phyloP scores from a whole-genome alignment of 1,140 invertebrate genomes.

The Hypsibius dujardini region DNA sequence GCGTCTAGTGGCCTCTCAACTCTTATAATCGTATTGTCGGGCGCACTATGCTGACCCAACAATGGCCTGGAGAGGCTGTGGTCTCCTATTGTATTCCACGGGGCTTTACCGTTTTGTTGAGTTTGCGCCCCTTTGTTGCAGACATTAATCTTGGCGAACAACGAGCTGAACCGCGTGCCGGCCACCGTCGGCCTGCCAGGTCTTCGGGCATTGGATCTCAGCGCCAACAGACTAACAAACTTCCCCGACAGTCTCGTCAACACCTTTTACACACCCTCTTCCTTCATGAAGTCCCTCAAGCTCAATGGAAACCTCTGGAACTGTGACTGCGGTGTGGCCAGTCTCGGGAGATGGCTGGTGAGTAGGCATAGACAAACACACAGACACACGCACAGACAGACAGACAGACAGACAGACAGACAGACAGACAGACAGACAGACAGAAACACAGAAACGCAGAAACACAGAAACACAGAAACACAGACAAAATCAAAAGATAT shows the following conservation, averaged over 20 bases:
- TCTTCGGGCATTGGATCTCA: background rate
- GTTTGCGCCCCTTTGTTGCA: background rate
- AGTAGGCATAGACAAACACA: background rate
- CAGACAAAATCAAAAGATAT: background rate
- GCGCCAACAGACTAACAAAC: background rate
- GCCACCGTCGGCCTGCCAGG: background rate
- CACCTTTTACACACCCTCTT: background rate
- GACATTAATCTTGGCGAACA: background rate
- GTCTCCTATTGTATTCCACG: background rate
- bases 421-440: background rate
- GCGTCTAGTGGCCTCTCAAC: background rate
- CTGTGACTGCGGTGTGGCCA: constrained; percentile 5
- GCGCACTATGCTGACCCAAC: too few relatives aligned
- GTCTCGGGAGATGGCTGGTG: background rate
- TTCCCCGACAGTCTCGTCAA: background rate
- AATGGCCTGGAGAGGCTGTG: background rate
- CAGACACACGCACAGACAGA: background rate
- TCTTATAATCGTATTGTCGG: too few relatives aligned
- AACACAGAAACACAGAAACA: too few relatives aligned
- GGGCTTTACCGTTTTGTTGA: too few relatives aligned
- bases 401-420: background rate
- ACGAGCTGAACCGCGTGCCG: background rate
- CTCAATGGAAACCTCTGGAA: background rate
- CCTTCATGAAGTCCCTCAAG: background rate
- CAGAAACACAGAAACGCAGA: background rate